These are phyloP conservation scores for Tiliqua scincoides DNA, from an alignment of 2,113 vertebrate genomes.

Conservation along the genomic window DNA sequence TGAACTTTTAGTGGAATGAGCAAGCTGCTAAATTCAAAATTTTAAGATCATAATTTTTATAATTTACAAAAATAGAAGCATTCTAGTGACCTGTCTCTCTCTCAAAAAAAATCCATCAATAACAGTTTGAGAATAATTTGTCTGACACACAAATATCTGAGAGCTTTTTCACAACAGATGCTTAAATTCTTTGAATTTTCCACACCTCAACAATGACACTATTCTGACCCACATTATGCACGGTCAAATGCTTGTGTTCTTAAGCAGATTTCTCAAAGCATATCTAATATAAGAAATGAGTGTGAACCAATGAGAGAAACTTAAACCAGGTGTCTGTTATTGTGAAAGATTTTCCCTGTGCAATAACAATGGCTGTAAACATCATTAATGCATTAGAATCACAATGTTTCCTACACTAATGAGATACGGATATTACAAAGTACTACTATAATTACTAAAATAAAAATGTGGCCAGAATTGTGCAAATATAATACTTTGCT, in stretches of 20 bases:
- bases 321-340: not conserved
- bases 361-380: not conserved
- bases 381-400: not conserved
- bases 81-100: not conserved
- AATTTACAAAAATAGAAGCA: not conserved
- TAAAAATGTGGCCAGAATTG: not conserved
- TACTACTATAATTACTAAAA: not conserved
- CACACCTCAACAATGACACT: not conserved
- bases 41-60: not conserved
- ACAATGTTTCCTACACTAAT: not conserved
- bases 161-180: not conserved
- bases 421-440: not conserved
- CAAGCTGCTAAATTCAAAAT: not conserved
- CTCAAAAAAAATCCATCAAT: not conserved
- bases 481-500: not conserved
- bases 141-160: not conserved
- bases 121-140: not conserved
- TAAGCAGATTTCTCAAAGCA: too few relatives aligned
- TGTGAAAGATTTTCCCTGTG: not conserved
- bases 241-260: too few relatives aligned
- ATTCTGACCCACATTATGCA: not conserved
- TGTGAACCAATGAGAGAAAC: not conserved
- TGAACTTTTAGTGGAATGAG: not conserved
- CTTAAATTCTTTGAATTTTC: not conserved
- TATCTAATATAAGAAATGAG: not conserved